Evolutionary conservation across 2,113 vertebrate species (phyloP).

Genomic region (Channa argus): DNA sequence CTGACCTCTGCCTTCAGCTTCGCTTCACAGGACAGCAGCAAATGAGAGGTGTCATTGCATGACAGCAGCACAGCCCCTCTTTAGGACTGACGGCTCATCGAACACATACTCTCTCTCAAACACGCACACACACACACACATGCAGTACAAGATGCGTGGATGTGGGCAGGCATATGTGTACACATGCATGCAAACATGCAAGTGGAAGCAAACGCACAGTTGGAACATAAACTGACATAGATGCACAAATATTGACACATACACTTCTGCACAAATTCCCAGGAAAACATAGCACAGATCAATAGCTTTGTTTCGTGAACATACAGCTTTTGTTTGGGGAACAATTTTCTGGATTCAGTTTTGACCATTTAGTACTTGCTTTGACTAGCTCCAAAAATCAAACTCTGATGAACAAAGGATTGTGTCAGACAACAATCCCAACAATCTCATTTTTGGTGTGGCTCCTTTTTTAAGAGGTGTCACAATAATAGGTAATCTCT

Average conservation of each 20-base stretch:
- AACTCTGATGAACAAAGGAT: constrained; percentile 52
- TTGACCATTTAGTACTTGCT: constrained; percentile 63
- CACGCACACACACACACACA: constrained; percentile 23
- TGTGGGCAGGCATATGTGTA: constrained; percentile 17
- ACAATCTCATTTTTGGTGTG: constrained; percentile 52
- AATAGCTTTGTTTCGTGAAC: constrained; percentile 63
- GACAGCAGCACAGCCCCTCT: constrained; percentile 71
- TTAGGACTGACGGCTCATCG: constrained; percentile 65
- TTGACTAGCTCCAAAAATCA: constrained; percentile 66
- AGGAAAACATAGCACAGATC: constrained; percentile 55
- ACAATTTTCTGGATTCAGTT: constrained; percentile 66
- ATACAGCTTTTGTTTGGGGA: constrained; percentile 69
- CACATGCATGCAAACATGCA: constrained; percentile 39
- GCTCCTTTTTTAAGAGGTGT: constrained; percentile 44
- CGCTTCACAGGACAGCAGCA: constrained; percentile 79
- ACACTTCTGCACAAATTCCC: constrained; percentile 33
- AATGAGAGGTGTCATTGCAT: constrained; percentile 80
- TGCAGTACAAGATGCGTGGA: not conserved
- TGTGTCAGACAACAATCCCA: constrained; percentile 56
- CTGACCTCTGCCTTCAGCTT: constrained; percentile 79
- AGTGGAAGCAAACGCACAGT: constrained; percentile 36
- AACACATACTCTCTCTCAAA: constrained; percentile 19
- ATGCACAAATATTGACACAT: constrained; percentile 58
- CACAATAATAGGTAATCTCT: constrained; percentile 33
- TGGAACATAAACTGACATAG: constrained; percentile 54